These are phyloP conservation scores for Strix aluco DNA, from an alignment of 2,113 vertebrate genomes.

Conservation along the genomic window DNA sequence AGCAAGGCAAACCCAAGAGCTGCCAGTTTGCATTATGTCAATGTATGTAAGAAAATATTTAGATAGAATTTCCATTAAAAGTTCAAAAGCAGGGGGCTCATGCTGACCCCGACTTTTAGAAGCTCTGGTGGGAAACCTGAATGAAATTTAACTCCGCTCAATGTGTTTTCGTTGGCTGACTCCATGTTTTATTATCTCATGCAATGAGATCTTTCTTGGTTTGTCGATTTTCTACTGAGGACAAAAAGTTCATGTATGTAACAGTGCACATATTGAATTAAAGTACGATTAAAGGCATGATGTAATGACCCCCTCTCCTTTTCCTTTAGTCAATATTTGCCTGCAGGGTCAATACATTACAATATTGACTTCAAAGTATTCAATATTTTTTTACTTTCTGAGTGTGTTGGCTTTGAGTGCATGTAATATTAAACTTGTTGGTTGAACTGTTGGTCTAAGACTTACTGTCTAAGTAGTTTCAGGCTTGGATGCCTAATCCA, in stretches of 20 bases:
- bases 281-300: slow-evolving; percentile 65
- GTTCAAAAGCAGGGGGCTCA: slow-evolving; percentile 63
- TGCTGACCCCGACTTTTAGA: slow-evolving; percentile 61
- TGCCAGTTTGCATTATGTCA: slow-evolving; percentile 80
- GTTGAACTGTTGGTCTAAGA: slow-evolving; percentile 59
- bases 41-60: slow-evolving; percentile 81
- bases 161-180: slow-evolving; percentile 76
- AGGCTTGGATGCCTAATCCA: slow-evolving; percentile 44
- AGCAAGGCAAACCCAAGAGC: slow-evolving; percentile 56
- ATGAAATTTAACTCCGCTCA: slow-evolving; percentile 61
- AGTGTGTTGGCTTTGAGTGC: slow-evolving; percentile 48
- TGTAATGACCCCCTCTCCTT: slow-evolving; percentile 71
- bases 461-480: slow-evolving; percentile 42
- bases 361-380: slow-evolving; percentile 73
- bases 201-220: slow-evolving; percentile 77
- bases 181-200: slow-evolving; percentile 76
- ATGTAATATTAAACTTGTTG: slow-evolving; percentile 60
- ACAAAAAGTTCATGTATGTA: slow-evolving; percentile 78
- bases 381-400: slow-evolving; percentile 67
- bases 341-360: slow-evolving; percentile 63
- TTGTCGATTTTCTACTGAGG: slow-evolving; percentile 76
- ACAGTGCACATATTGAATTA: slow-evolving; percentile 68
- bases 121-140: slow-evolving; percentile 73
- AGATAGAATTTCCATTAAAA: slow-evolving; percentile 75
- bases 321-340: slow-evolving; percentile 80